These are phyloP conservation scores for Drosophila percnosoma DNA, from an alignment of 2,888 invertebrate species.

Conservation along the genomic window DNA sequence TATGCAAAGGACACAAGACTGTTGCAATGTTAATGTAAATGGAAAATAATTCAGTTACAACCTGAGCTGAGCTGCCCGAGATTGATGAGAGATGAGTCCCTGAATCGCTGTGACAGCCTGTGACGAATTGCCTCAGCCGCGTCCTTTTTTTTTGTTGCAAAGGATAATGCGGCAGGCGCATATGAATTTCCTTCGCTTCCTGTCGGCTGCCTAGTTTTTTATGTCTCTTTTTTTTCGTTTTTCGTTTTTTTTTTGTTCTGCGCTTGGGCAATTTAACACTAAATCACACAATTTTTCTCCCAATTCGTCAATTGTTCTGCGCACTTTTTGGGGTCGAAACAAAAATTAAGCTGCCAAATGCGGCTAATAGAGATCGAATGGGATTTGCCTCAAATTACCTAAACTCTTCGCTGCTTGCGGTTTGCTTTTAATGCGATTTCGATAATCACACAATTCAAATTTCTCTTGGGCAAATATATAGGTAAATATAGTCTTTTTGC, in stretches of 20 bases:
- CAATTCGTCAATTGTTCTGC: conserved; percentile 52
- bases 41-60: conserved; percentile 35
- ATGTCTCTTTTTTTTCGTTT: neutral
- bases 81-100: conserved; percentile 52
- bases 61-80: conserved; percentile 35
- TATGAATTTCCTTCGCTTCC: conserved; percentile 37
- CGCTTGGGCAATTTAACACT: conserved; percentile 67
- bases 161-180: conserved; percentile 40
- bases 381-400: conserved; percentile 22
- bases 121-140: conserved; percentile 58
- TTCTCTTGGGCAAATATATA: neutral
- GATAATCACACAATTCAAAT: neutral
- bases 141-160: conserved; percentile 46
- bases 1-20: neutral
- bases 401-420: conserved; percentile 40
- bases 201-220: conserved; percentile 52
- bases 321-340: conserved; percentile 47
- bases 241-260: neutral
- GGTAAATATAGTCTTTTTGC: neutral
- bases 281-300: conserved; percentile 73
- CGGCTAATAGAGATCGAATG: conserved; percentile 55
- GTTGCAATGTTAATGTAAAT: conserved; percentile 1
- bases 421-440: conserved; percentile 69
- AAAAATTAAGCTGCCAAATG: conserved; percentile 55
- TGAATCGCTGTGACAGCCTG: conserved; percentile 48